These are phyloP conservation scores for Gandaritis pyraliata DNA, from an alignment of 2,888 invertebrate genomes.

Conservation along the genomic window DNA sequence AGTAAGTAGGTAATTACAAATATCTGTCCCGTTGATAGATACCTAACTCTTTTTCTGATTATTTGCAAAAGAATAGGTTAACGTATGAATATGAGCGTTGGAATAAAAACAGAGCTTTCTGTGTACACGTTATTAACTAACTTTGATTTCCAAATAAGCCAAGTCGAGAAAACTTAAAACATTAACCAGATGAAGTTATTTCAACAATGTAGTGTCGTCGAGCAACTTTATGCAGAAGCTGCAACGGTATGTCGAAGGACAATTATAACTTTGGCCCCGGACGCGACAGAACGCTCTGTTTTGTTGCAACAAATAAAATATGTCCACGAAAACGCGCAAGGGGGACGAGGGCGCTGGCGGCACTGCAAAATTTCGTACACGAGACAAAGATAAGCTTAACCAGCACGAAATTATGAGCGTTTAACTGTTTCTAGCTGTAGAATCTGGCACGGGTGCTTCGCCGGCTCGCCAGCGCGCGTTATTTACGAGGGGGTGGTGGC, in stretches of 20 bases:
- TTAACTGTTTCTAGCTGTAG: slow-evolving; percentile 85
- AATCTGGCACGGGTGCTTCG: slow-evolving; percentile 84
- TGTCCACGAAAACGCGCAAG: slow-evolving; percentile 77
- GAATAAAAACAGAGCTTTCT: slow-evolving; percentile 34
- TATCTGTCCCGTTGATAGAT: too few relatives aligned
- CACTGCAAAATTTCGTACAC: slow-evolving; percentile 79
- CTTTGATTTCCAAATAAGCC: slow-evolving; percentile 44
- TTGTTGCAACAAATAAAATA: slow-evolving; percentile 80
- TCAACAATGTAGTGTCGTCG: slow-evolving; percentile 75
- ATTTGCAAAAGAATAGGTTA: too few relatives aligned
- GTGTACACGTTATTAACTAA: slow-evolving; percentile 37
- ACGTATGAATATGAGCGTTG: too few relatives aligned
- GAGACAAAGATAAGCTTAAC: slow-evolving; percentile 85
- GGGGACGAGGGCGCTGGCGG: slow-evolving; percentile 65
- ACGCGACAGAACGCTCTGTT: slow-evolving; percentile 69
- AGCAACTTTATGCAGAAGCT: slow-evolving; percentile 78
- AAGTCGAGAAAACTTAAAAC: slow-evolving; percentile 65
- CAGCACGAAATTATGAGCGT: slow-evolving; percentile 84
- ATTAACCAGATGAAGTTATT: slow-evolving; percentile 78
- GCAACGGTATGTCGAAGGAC: slow-evolving; percentile 81
- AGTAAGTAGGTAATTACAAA: too few relatives aligned
- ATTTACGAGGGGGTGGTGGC: slow-evolving; percentile 80
- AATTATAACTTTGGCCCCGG: slow-evolving; percentile 82
- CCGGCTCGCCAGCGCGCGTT: slow-evolving; percentile 84
- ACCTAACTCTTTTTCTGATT: too few relatives aligned